Conservation (phyloP, 2,888 invertebrate genomes). For the Gymnosoma rotundatum region DNA sequence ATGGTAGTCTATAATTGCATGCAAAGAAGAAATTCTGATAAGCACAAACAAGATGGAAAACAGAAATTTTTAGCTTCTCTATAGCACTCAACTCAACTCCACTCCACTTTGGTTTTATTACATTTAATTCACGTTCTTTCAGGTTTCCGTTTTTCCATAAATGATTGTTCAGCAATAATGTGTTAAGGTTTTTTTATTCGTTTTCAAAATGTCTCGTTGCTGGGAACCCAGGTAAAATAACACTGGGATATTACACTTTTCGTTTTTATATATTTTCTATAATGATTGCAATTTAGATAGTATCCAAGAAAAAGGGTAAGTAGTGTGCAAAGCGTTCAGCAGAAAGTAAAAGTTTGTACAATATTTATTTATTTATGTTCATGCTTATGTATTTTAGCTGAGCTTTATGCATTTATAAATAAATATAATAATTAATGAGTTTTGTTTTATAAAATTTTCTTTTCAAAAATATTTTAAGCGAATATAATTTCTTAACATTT, state of each 20-base stretch:
- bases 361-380: conserved; percentile 10
- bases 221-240: conserved; percentile 16
- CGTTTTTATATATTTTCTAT: conserved; percentile 13
- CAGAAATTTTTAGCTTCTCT: conserved; percentile 34
- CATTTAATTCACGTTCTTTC: conserved; percentile 35
- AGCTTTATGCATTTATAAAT: neutral
- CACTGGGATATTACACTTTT: conserved; percentile 17
- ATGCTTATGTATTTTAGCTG: conserved; percentile 6
- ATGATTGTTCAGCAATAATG: conserved; percentile 52
- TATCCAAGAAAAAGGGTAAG: neutral
- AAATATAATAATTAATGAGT: conserved; percentile 48
- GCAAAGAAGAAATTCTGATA: conserved; percentile 38
- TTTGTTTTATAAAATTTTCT: conserved; percentile 6
- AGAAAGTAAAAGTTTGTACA: conserved; percentile 48
- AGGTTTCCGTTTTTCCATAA: conserved; percentile 44
- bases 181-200: conserved; percentile 52
- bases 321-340: neutral
- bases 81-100: neutral
- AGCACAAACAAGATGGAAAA: conserved; percentile 19
- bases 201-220: conserved; percentile 21
- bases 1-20: conserved; percentile 27
- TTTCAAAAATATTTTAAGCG: neutral
- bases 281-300: conserved; percentile 45
- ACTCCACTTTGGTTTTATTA: conserved; percentile 14
- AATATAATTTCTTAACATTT: conserved; percentile 29